Conservation (phyloP, 2,797 vertebrate genomes). For the Spheniscus humboldti region DNA sequence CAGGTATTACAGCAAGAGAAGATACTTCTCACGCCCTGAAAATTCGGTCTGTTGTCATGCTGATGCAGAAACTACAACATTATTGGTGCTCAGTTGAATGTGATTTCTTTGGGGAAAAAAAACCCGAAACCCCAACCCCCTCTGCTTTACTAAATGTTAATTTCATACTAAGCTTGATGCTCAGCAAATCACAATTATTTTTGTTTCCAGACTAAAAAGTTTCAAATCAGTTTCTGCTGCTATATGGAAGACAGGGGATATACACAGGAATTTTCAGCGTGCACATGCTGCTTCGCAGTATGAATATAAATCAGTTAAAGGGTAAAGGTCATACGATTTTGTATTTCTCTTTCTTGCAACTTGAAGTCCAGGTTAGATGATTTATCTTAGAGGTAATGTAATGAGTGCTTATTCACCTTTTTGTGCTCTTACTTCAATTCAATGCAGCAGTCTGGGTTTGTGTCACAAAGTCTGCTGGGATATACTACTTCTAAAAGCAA, state of each 20-base stretch:
- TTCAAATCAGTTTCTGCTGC: background rate
- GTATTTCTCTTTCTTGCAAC: background rate
- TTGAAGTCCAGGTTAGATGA: background rate
- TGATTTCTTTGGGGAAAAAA: background rate
- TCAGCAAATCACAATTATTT: background rate
- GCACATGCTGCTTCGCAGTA: background rate
- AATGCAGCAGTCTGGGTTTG: background rate
- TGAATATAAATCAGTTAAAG: background rate
- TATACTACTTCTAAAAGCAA: background rate
- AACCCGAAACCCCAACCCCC: accelerated
- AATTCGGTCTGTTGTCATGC: background rate
- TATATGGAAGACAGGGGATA: background rate
- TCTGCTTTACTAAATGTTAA: background rate
- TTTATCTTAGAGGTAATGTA: background rate
- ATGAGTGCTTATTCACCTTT: background rate
- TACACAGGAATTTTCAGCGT: background rate
- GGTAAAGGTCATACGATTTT: background rate
- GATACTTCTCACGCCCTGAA: background rate
- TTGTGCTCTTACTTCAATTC: background rate
- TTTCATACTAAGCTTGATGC: background rate
- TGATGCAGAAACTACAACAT: background rate
- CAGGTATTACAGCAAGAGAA: background rate
- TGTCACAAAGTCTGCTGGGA: background rate
- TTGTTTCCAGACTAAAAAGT: background rate
- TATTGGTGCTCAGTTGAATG: background rate